Conservation (phyloP, 2,888 invertebrate species). For the Allophyes oxyacanthae region DNA sequence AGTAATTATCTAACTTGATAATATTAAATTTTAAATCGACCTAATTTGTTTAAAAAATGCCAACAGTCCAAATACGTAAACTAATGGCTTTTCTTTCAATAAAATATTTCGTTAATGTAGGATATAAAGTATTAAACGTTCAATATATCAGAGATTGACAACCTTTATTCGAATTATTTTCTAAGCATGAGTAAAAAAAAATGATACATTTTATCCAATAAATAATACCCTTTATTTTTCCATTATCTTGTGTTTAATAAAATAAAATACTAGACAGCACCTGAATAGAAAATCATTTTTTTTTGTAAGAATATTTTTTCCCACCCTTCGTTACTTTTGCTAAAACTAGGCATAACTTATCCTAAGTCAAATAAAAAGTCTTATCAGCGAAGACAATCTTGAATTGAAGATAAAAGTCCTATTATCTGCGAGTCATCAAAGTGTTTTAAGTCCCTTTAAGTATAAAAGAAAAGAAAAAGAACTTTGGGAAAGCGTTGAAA, state of each 20-base stretch:
- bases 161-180: no score
- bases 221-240: slow-evolving; percentile 24
- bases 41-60: no score
- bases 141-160: no score
- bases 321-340: slow-evolving; percentile 20
- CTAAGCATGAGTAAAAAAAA: no score
- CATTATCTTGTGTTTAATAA: slow-evolving; percentile 18
- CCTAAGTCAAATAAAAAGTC: slow-evolving; percentile 19
- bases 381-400: slow-evolving; percentile 13
- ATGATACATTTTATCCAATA: neutral
- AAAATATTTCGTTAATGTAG: no score
- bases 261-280: neutral
- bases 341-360: slow-evolving; percentile 28
- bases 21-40: no score
- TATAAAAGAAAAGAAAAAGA: slow-evolving; percentile 21
- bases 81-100: no score
- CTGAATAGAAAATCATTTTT: slow-evolving; percentile 26
- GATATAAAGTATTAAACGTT: no score
- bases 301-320: slow-evolving; percentile 1
- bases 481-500: slow-evolving; percentile 35
- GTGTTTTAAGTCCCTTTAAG: slow-evolving; percentile 22
- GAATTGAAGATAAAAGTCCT: slow-evolving; percentile 42
- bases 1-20: no score
- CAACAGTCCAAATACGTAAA: no score
- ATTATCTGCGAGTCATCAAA: slow-evolving; percentile 45